Percentiles rank a stretch among this genome's conserved stretches.
These are phyloP conservation scores for Drosophila sechellia DNA, from an alignment of 1,140 invertebrate genomes.

Conservation along the genomic window DNA sequence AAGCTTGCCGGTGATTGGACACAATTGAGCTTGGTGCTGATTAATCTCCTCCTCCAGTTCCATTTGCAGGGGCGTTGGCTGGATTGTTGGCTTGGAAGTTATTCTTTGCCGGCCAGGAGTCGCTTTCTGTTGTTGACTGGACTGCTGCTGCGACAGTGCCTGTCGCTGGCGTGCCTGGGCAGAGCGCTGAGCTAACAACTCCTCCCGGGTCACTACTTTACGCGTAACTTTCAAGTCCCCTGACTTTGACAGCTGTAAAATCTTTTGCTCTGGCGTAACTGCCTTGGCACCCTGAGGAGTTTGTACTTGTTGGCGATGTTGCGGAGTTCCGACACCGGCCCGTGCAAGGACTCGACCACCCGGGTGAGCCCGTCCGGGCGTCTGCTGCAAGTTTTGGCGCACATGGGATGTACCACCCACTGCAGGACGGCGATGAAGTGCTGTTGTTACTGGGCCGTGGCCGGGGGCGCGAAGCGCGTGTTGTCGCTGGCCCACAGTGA, in stretches of 20 bases:
- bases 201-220: slow-evolving; percentile 79
- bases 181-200: slow-evolving; percentile 58
- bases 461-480: slow-evolving; percentile 60
- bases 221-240: slow-evolving; percentile 82
- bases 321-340: slow-evolving; percentile 33
- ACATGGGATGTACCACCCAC: slow-evolving; percentile 24
- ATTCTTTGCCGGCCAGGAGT: slow-evolving; percentile 59
- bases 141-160: slow-evolving; percentile 45
- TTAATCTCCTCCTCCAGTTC: slow-evolving; percentile 64
- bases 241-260: slow-evolving; percentile 78
- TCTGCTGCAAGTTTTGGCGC: slow-evolving; percentile 27
- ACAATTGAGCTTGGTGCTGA: slow-evolving; percentile 72
- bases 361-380: slow-evolving; percentile 10
- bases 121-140: slow-evolving; percentile 57
- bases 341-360: slow-evolving; percentile 35
- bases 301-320: slow-evolving; percentile 32
- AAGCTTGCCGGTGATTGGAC: slow-evolving; percentile 76
- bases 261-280: slow-evolving; percentile 82
- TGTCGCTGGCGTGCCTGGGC: slow-evolving; percentile 60
- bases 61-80: slow-evolving; percentile 37
- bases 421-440: slow-evolving; percentile 43
- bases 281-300: slow-evolving; percentile 37
- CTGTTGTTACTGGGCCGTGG: slow-evolving; percentile 19
- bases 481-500: slow-evolving; percentile 59
- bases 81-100: slow-evolving; percentile 27